Evolutionary conservation across 2,888 invertebrate genomes (phyloP).

Genomic region (Eudasyphora cyanicolor): DNA sequence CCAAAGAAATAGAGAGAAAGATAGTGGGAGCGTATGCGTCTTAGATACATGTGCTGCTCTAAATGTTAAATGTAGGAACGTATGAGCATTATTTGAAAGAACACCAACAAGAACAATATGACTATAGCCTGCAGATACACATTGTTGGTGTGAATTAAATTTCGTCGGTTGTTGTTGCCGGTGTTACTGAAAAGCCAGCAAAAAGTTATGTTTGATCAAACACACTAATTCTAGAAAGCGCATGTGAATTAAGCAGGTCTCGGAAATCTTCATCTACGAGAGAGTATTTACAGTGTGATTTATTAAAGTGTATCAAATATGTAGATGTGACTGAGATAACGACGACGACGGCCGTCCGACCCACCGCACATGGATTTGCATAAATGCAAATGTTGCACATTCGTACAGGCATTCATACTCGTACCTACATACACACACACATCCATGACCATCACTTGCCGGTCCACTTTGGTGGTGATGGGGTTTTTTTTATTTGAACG

Average conservation of each 20-base stretch:
- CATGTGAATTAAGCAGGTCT: constrained; percentile 10
- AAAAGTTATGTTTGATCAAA: neutral
- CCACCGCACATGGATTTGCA: neutral
- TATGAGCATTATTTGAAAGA: neutral
- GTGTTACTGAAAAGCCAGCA: neutral
- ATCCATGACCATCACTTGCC: neutral
- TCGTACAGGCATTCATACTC: neutral
- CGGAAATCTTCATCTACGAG: constrained; percentile 10
- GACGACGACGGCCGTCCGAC: neutral
- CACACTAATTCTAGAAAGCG: neutral
- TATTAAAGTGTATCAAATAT: constrained; percentile 9
- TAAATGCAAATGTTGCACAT: too few relatives aligned
- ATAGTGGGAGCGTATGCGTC: neutral
- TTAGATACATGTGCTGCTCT: neutral
- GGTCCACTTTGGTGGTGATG: neutral
- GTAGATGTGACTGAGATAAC: too few relatives aligned
- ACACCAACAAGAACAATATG: neutral
- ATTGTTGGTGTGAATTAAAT: constrained; percentile 19
- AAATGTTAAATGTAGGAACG: too few relatives aligned
- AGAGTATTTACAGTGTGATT: constrained; percentile 13
- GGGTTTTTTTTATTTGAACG: too few relatives aligned
- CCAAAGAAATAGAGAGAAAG: too few relatives aligned
- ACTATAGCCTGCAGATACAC: neutral
- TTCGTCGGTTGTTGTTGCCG: constrained; percentile 1
- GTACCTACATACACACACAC: neutral